Evolutionary conservation across 2,113 vertebrate genomes (phyloP).

Genomic region (Heterochromis multidens): DNA sequence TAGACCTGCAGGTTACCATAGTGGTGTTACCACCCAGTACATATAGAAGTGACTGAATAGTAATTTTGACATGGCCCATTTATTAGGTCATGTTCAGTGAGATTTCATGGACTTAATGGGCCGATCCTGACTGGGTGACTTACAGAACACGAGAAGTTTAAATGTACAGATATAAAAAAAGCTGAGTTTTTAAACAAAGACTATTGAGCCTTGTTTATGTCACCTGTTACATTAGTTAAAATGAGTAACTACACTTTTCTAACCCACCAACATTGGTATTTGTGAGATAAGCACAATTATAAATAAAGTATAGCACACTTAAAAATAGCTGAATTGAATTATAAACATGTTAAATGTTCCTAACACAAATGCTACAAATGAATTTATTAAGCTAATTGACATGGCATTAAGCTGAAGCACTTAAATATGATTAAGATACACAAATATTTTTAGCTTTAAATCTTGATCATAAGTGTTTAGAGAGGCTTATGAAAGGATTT

Average conservation of each 20-base stretch:
- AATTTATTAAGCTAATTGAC: neutral
- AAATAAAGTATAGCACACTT: neutral
- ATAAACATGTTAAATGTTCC: neutral
- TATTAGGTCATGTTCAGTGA: neutral
- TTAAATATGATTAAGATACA: neutral
- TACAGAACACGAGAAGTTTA: neutral
- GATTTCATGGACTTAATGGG: neutral
- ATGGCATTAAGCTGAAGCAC: neutral
- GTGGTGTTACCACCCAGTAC: neutral
- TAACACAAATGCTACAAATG: neutral
- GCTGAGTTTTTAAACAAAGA: neutral
- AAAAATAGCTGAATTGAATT: neutral
- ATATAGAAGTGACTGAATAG: neutral
- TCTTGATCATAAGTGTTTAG: neutral
- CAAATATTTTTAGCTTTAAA: neutral
- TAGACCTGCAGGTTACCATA: neutral
- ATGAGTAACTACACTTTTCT: neutral
- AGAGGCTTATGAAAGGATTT: neutral
- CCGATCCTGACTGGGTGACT: neutral
- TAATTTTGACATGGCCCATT: neutral
- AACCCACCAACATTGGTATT: neutral
- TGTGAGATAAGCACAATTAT: neutral
- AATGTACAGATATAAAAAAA: no score
- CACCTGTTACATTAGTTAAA: neutral
- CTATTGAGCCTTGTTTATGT: neutral